Evolutionary conservation across 2,888 invertebrate species (phyloP), one percentile per base, ranked within the genome.

Genomic region (Lepidocyrtinus sp.): DNA sequence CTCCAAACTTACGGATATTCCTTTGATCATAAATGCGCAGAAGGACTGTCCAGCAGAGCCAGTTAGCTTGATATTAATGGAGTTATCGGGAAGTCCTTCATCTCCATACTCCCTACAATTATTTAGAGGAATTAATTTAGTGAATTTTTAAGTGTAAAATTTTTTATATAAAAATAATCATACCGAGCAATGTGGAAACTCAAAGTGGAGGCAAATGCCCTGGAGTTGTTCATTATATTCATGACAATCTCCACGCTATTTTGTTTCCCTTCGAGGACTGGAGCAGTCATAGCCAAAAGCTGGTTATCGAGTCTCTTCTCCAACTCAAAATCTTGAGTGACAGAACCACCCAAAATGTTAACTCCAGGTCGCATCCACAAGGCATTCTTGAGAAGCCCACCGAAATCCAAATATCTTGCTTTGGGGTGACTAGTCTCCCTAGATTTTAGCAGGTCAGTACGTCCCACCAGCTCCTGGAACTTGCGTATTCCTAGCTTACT

Each of bases 21-120:
- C 99, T 85, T 93, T 94, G 0, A 95, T 94, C 87, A 99, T 90
- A 91, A 99, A 99, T 3, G 99, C 99, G 89, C 99, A 96, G 91
- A 99, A 99, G 88, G 98, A 99, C 91, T 99, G 99, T 12, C 99
- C 99, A 9, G 98, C 99, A 1, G 98, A 97, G 17, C 99, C 99
- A 63, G 90, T 93, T 84, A 99, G 90, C 50, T 91, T 91, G 74
- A 99, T 94, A 87, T 94, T 92, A 83, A 98, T 94, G 79, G 92
- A 93, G 85, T 92, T 93, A 21, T 93, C 93, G 0, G 97, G 96
- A 12, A 98, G 90, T 5, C 98, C 98, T 36, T 91, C 91, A 87
- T 97, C 97, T 15, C 95, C 93, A 88, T 93, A 95, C 90, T 94
- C 95, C 90, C 96, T 96, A 87, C 15, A 72, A 36, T 7, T 12